Percentiles rank a stretch among this genome's conserved stretches.
Conservation (phyloP, 2,888 invertebrate species). For the Tenthredo livida region DNA sequence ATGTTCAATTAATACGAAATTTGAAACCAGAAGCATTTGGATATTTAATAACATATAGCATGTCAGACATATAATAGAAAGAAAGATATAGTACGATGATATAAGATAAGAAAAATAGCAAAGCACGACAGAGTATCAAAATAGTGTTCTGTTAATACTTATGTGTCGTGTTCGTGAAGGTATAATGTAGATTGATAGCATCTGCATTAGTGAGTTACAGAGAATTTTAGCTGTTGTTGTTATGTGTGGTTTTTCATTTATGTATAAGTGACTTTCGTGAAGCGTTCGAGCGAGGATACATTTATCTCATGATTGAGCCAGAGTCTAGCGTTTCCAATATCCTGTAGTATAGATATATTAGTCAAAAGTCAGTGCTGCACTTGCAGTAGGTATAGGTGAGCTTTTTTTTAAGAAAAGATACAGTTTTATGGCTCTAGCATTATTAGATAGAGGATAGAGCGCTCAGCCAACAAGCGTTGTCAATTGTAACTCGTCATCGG, state of each 20-base stretch:
- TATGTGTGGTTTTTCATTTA: background rate
- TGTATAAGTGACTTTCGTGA: constrained; percentile 33
- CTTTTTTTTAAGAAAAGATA: constrained; percentile 30
- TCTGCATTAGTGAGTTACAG: constrained; percentile 48
- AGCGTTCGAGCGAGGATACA: constrained; percentile 30
- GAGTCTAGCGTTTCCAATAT: constrained; percentile 28
- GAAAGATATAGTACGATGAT: background rate
- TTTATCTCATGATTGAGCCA: constrained; percentile 4
- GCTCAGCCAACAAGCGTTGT: constrained; percentile 46
- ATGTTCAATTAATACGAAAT: background rate
- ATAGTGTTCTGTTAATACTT: constrained; percentile 43
- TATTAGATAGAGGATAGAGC: constrained; percentile 19
- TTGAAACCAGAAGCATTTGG: constrained; percentile 24
- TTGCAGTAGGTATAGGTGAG: constrained; percentile 28
- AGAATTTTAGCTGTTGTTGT: constrained; percentile 36
- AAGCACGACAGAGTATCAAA: constrained; percentile 43
- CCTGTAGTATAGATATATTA: constrained; percentile 41
- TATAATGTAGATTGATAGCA: constrained; percentile 24
- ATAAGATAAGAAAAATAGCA: constrained; percentile 23
- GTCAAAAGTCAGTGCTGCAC: constrained; percentile 43
- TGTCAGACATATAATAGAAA: constrained; percentile 26
- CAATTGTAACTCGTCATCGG: constrained; percentile 32
- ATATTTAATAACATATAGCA: constrained; percentile 5
- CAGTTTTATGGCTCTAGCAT: constrained; percentile 45
- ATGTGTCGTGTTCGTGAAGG: constrained; percentile 27